phyloP scores from a whole-genome alignment of 2,888 invertebrate species.

The Temnothorax unifasciatus region DNA sequence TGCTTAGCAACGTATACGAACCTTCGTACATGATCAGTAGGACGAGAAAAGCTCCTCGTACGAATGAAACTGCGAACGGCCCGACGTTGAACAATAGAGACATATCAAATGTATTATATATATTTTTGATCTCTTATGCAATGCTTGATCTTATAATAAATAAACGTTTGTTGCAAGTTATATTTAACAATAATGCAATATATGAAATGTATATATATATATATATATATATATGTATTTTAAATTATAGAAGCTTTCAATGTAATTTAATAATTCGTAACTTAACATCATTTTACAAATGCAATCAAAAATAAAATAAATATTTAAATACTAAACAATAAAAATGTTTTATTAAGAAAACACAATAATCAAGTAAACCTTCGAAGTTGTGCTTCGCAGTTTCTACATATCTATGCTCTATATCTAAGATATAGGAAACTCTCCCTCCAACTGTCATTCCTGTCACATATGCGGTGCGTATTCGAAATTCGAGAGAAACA shows the following conservation, averaged over 20 bases:
- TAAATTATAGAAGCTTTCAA: neutral
- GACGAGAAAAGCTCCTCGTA: slow-evolving; percentile 83
- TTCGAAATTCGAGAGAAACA: slow-evolving; percentile 75
- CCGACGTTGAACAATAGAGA: slow-evolving; percentile 73
- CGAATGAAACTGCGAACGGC: slow-evolving; percentile 73
- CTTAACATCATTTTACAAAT: neutral
- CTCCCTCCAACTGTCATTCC: slow-evolving; percentile 58
- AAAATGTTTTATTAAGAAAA: neutral
- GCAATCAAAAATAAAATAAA: neutral
- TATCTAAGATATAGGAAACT: slow-evolving; percentile 30
- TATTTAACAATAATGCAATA: neutral
- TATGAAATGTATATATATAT: neutral
- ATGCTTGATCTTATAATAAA: neutral
- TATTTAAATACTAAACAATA: neutral
- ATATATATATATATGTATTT: neutral
- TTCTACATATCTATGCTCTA: neutral
- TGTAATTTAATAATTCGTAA: neutral
- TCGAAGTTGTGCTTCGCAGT: neutral
- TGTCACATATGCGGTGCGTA: slow-evolving; percentile 57
- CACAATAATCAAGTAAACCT: neutral
- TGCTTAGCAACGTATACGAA: slow-evolving; percentile 84
- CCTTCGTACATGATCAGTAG: slow-evolving; percentile 82
- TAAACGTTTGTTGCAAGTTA: neutral
- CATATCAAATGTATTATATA: slow-evolving; percentile 59
- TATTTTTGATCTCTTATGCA: neutral